phyloP scores from a whole-genome alignment of 2,113 vertebrate species.

The Calyptommatus sinebrachiatus region DNA sequence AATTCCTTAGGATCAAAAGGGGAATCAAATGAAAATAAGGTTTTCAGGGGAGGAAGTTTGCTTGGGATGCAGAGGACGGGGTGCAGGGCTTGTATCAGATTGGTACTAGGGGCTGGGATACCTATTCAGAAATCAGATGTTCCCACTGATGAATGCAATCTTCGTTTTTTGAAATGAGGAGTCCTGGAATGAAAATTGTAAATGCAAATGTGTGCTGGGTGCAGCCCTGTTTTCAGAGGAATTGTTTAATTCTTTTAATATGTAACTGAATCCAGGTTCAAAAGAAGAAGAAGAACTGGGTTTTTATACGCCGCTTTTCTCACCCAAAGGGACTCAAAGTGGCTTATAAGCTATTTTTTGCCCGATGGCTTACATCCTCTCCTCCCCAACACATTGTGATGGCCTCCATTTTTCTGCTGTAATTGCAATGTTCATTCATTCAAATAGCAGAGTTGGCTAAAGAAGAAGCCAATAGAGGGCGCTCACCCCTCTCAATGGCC shows the following conservation, averaged over 20 bases:
- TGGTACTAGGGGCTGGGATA: constrained; percentile 23
- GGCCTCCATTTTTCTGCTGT: too few relatives aligned
- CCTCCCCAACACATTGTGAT: too few relatives aligned
- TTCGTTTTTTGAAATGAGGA: not conserved
- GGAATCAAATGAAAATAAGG: constrained; percentile 49
- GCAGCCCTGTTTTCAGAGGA: not conserved
- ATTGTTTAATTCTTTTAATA: not conserved
- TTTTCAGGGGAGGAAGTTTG: constrained; percentile 30
- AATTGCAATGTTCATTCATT: too few relatives aligned
- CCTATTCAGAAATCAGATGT: not conserved
- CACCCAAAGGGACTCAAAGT: too few relatives aligned
- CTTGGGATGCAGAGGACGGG: constrained; percentile 1
- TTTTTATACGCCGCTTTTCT: too few relatives aligned
- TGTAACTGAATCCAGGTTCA: not conserved
- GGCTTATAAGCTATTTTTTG: too few relatives aligned
- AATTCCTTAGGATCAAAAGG: constrained; percentile 62
- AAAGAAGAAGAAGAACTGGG: not conserved
- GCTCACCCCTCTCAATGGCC: too few relatives aligned
- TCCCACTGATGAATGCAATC: constrained; percentile 36
- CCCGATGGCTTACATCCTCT: too few relatives aligned
- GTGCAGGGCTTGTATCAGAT: not conserved
- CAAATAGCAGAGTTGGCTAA: too few relatives aligned
- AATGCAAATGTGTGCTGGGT: rapidly evolving
- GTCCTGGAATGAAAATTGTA: not conserved
- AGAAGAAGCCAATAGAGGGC: too few relatives aligned